Percentiles rank a stretch among this genome's conserved stretches.
phyloP scores from a whole-genome alignment of 2,888 invertebrate genomes.

The Kryphioiulus occultus region DNA sequence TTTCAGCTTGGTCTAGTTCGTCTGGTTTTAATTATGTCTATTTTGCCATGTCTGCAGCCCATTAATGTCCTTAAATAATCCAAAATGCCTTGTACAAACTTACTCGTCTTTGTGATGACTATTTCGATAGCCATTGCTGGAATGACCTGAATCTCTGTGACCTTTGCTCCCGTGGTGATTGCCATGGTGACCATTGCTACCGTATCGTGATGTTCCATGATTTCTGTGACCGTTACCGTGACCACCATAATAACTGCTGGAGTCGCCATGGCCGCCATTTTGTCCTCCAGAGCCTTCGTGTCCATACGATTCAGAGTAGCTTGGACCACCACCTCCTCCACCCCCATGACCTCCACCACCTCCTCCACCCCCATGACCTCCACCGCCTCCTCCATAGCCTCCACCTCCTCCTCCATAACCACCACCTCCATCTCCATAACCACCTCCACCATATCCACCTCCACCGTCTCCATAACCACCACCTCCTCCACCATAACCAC shows the following conservation, averaged over 20 bases:
- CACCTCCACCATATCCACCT: slow-evolving; percentile 58
- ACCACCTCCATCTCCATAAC: slow-evolving; percentile 58
- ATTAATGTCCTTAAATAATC: no score
- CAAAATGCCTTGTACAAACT: no score
- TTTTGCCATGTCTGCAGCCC: no score
- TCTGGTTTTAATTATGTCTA: no score
- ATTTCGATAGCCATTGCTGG: slow-evolving; percentile 51
- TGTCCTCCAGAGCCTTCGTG: slow-evolving; percentile 68
- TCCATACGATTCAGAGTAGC: slow-evolving; percentile 63
- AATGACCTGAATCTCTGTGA: slow-evolving; percentile 48
- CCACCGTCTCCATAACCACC: slow-evolving; percentile 67
- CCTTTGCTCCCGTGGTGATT: slow-evolving; percentile 64
- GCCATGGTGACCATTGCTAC: slow-evolving; percentile 65
- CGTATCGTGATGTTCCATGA: slow-evolving; percentile 63
- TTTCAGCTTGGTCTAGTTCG: no score
- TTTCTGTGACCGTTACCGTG: slow-evolving; percentile 54
- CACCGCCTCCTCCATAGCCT: slow-evolving; percentile 68
- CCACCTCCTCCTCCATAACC: slow-evolving; percentile 42
- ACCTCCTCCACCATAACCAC: slow-evolving; percentile 58
- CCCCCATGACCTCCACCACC: slow-evolving; percentile 59
- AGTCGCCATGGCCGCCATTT: slow-evolving; percentile 66
- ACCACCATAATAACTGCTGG: slow-evolving; percentile 66
- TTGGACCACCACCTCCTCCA: slow-evolving; percentile 60
- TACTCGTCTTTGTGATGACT: slow-evolving; percentile 53
- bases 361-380: slow-evolving; percentile 55